Evolutionary conservation across 1,140 invertebrate genomes (phyloP).

Genomic region (Telenomus remus): DNA sequence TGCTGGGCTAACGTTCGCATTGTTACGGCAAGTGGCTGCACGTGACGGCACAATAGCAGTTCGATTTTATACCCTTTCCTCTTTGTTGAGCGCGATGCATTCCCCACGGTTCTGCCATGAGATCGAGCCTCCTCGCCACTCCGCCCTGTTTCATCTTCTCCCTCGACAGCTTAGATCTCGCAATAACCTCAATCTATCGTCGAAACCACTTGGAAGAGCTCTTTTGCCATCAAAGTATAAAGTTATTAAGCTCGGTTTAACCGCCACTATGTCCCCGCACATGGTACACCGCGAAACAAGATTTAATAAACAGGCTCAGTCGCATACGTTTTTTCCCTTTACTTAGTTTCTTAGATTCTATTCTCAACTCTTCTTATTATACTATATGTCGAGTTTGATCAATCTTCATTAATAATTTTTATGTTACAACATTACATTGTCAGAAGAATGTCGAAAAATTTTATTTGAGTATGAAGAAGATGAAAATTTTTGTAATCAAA

Average conservation of each 20-base stretch:
- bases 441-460: too few species aligned
- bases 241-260: conserved; percentile 52
- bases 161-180: conserved; percentile 64
- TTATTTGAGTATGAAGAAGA: too few species aligned
- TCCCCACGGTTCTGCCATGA: conserved; percentile 37
- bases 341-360: too few species aligned
- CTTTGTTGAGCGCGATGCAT: conserved; percentile 41
- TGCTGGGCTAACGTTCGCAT: conserved; percentile 58
- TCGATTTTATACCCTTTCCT: conserved; percentile 65
- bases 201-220: conserved; percentile 51
- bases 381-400: too few species aligned
- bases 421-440: too few species aligned
- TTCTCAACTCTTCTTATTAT: too few species aligned
- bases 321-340: conserved; percentile 26
- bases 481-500: too few species aligned
- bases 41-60: conserved; percentile 71
- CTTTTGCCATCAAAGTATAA: conserved; percentile 51
- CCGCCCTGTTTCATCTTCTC: conserved; percentile 44
- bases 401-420: too few species aligned
- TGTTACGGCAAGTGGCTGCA: conserved; percentile 68
- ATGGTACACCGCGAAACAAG: conserved; percentile 40
- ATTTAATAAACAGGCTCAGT: conserved; percentile 40
- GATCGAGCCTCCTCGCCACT: conserved; percentile 47
- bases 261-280: conserved; percentile 35
- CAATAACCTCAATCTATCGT: conserved; percentile 65